These are phyloP conservation scores for Lysiphlebus fabarum DNA, from an alignment of 1,140 invertebrate genomes.

Conservation along the genomic window DNA sequence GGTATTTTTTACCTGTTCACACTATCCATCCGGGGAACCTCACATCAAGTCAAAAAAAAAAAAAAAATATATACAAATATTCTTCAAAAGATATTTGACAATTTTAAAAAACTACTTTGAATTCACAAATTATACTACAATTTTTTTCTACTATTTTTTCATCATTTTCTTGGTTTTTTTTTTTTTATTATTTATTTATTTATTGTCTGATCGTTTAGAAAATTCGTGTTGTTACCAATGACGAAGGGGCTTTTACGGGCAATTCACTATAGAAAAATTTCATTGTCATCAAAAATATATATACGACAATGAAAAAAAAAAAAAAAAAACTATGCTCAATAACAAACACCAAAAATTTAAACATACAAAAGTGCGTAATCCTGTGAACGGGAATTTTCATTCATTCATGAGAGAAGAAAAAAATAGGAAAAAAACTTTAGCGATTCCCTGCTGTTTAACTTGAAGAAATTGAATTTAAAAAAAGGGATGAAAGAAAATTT, in stretches of 20 bases:
- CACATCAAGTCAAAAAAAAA: too few relatives aligned
- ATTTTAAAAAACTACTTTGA: too few relatives aligned
- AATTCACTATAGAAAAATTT: background rate
- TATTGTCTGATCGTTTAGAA: too few relatives aligned
- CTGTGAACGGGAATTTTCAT: conserved; percentile 4
- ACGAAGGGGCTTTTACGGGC: background rate
- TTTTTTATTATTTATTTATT: too few relatives aligned
- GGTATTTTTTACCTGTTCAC: too few relatives aligned
- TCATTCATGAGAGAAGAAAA: background rate
- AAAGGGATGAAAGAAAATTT: conserved; percentile 2
- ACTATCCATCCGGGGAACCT: too few relatives aligned
- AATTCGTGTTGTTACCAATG: too few relatives aligned
- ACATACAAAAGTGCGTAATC: conserved; percentile 11
- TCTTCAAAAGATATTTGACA: too few relatives aligned
- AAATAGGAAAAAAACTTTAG: background rate
- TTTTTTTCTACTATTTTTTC: too few relatives aligned
- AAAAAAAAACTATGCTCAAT: conserved; percentile 14
- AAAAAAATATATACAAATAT: too few relatives aligned
- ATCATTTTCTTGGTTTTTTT: too few relatives aligned
- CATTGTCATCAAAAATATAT: conserved; percentile 7
- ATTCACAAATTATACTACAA: too few relatives aligned
- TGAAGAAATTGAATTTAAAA: background rate
- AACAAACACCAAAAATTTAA: background rate
- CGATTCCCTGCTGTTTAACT: background rate
- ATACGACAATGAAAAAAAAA: background rate